These are phyloP conservation scores for Nothocercus julius DNA, from an alignment of 2,113 vertebrate species.

Conservation along the genomic window DNA sequence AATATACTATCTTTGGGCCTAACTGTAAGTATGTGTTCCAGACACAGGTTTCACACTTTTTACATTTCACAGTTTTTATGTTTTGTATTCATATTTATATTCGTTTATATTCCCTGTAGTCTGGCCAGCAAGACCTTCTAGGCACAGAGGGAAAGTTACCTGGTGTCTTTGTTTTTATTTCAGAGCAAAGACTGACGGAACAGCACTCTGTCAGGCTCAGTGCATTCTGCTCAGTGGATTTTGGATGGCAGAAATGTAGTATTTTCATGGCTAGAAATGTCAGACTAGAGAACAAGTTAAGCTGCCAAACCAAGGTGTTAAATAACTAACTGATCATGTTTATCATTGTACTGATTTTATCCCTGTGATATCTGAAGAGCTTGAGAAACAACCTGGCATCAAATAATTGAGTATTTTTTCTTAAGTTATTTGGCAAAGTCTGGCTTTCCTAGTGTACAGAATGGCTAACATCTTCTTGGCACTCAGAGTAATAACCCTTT, in stretches of 20 bases:
- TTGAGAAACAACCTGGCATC: not conserved
- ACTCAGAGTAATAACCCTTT: not conserved
- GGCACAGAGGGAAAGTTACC: not conserved
- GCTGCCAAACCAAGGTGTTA: not conserved
- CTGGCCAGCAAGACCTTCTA: not conserved
- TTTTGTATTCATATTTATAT: too few species aligned
- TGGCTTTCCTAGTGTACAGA: fast-evolving
- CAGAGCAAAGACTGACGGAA: not conserved
- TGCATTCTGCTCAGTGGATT: not conserved
- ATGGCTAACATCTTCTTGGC: not conserved
- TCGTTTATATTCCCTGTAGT: not conserved
- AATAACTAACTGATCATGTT: not conserved
- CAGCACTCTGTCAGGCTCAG: not conserved
- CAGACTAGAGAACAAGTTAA: not conserved
- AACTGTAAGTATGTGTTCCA: not conserved
- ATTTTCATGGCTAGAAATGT: not conserved
- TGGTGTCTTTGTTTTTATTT: not conserved
- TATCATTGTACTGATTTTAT: not conserved
- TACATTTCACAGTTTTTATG: not conserved
- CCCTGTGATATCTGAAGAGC: not conserved
- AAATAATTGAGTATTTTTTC: not conserved
- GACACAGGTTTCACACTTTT: not conserved
- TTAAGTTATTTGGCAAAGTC: not conserved
- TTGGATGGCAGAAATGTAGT: not conserved
- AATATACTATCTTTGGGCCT: not conserved